phyloP scores from a whole-genome alignment of 2,113 vertebrate genomes.

The Ceyx margarethae region DNA sequence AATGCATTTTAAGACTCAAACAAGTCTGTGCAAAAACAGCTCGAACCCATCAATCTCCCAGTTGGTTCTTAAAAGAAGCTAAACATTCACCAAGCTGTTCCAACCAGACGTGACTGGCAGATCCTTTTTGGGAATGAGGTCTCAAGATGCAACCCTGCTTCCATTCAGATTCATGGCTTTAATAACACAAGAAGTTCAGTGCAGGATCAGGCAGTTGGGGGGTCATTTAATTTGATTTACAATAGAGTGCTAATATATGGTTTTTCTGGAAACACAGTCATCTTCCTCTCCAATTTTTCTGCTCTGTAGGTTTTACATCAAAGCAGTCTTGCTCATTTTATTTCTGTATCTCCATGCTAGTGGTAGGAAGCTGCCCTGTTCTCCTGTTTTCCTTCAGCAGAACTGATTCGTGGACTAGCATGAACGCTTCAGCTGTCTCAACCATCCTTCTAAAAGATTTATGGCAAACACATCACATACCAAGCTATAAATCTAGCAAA shows the following conservation, averaged over 20 bases:
- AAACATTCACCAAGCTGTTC: constrained; percentile 41
- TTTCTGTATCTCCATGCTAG: not conserved
- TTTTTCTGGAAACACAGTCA: not conserved
- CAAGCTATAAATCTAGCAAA: constrained; percentile 59
- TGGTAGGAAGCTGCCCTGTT: not conserved
- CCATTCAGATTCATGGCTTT: constrained; percentile 26
- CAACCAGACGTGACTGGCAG: constrained; percentile 10
- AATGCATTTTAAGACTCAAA: constrained; percentile 28
- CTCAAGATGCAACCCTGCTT: not conserved
- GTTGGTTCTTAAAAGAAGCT: constrained; percentile 24
- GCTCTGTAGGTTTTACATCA: not conserved
- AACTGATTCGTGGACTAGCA: not conserved
- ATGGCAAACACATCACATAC: constrained; percentile 19
- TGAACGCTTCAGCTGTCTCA: constrained; percentile 10
- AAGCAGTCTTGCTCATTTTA: not conserved
- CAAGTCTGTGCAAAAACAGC: constrained; percentile 20
- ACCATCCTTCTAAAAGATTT: constrained; percentile 31
- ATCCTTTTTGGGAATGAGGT: not conserved
- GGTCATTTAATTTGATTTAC: constrained; percentile 6
- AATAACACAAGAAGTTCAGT: not conserved
- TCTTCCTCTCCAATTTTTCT: not conserved
- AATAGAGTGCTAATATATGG: not conserved
- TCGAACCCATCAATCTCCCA: not conserved
- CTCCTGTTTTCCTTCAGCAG: not conserved
- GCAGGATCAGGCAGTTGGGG: not conserved